A percentile compares a stretch with the other conserved stretches of the same genome.
Evolutionary conservation across 2,113 vertebrate species (phyloP).

Genomic region (Rhea pennata): DNA sequence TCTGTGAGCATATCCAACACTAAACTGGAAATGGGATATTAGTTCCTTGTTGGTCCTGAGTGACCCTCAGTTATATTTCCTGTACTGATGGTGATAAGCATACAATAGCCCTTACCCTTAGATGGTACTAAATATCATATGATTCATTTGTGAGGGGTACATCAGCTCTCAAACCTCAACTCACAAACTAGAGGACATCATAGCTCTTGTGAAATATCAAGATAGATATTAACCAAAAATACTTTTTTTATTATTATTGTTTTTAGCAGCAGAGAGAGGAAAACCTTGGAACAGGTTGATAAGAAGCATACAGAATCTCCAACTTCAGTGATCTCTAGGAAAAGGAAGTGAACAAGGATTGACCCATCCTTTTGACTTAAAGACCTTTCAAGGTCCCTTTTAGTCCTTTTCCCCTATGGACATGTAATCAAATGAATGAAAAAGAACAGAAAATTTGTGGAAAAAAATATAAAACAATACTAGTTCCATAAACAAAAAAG

Average conservation of each 20-base stretch:
- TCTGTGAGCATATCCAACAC: not conserved
- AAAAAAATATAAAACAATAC: not conserved
- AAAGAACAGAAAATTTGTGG: not conserved
- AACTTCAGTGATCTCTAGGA: not conserved
- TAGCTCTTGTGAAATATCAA: not conserved
- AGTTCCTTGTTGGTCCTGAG: not conserved
- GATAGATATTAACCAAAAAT: not conserved
- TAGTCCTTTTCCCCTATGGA: not conserved
- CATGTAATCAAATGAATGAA: not conserved
- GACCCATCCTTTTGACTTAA: not conserved
- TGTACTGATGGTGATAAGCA: not conserved
- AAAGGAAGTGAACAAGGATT: not conserved
- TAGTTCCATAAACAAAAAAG: not conserved
- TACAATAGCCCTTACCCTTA: not conserved
- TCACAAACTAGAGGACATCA: not conserved
- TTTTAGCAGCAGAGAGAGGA: not conserved
- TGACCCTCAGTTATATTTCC: not conserved
- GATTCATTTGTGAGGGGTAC: not conserved
- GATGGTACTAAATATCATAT: not conserved
- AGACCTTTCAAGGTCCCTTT: not conserved
- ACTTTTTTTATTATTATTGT: not conserved
- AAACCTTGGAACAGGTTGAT: fast-evolving
- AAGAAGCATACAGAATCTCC: not conserved
- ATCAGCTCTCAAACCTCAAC: not conserved
- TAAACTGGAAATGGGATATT: not conserved